Evolutionary conservation across 2,888 invertebrate genomes (phyloP).

Genomic region (Tricholauxania praeusta): DNA sequence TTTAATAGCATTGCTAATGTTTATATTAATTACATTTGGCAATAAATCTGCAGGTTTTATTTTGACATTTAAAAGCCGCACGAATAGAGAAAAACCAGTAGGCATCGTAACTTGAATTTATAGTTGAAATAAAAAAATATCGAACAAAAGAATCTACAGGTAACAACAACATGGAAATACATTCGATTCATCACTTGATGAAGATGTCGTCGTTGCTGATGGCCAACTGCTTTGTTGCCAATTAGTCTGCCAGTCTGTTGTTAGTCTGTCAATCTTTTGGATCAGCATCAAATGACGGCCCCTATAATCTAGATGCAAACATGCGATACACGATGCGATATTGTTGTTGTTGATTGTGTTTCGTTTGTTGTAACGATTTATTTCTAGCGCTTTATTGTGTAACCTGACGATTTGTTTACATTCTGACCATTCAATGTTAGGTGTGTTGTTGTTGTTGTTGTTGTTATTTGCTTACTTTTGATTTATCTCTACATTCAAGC

Average conservation of each 20-base stretch:
- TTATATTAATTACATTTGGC: too few species aligned
- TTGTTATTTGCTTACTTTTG: not conserved
- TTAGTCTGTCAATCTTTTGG: not conserved
- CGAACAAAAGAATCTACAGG: not conserved
- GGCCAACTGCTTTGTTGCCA: constrained; percentile 15
- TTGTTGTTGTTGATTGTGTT: too few species aligned
- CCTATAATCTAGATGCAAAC: not conserved
- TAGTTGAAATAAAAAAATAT: too few species aligned
- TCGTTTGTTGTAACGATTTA: too few species aligned
- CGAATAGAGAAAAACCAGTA: too few species aligned
- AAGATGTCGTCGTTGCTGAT: constrained; percentile 1
- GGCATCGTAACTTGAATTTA: too few species aligned
- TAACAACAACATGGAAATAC: not conserved
- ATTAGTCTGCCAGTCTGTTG: constrained; percentile 9
- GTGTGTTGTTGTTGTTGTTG: not conserved
- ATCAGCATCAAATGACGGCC: not conserved
- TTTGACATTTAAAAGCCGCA: too few species aligned
- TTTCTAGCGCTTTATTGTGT: too few species aligned
- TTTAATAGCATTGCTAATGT: too few species aligned
- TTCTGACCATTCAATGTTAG: not conserved
- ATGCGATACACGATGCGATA: too few species aligned
- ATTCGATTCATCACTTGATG: not conserved
- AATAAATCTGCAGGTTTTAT: too few species aligned
- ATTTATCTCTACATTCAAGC: not conserved
- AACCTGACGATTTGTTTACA: constrained; percentile 3